Evolutionary conservation across 2,113 vertebrate species (phyloP).

Genomic region (Montifringilla adamsi): DNA sequence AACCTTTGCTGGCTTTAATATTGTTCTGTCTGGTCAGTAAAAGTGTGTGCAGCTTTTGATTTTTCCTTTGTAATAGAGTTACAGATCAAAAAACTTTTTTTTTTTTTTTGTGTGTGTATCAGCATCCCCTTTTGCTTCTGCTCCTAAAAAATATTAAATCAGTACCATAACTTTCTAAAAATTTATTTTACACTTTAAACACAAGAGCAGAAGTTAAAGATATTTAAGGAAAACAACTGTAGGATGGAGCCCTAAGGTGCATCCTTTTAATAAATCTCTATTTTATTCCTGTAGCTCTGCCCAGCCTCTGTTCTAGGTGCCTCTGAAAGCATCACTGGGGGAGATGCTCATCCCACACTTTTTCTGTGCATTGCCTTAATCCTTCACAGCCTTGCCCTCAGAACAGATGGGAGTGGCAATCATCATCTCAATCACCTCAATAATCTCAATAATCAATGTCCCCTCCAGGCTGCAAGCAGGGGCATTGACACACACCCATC

Average conservation of each 20-base stretch:
- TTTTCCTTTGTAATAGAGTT: not conserved
- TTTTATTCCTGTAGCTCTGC: not conserved
- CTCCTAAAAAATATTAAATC: not conserved
- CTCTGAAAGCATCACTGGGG: not conserved
- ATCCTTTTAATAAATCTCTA: not conserved
- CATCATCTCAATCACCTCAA: not conserved
- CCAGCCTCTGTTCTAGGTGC: not conserved
- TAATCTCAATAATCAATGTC: not conserved
- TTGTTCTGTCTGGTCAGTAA: not conserved
- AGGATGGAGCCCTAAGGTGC: not conserved
- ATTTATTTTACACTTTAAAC: not conserved
- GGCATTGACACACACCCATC: too few species aligned
- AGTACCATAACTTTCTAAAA: not conserved
- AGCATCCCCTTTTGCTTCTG: not conserved
- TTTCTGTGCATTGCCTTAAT: not conserved
- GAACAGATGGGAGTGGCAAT: not conserved
- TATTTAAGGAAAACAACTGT: conserved; percentile 23
- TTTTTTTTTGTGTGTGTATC: not conserved
- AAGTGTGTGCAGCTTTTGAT: not conserved
- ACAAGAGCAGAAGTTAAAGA: conserved; percentile 8
- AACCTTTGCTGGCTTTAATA: not conserved
- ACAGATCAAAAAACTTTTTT: not conserved
- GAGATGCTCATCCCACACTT: not conserved
- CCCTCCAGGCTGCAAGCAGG: not conserved
- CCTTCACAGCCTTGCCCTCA: not conserved